These are phyloP conservation scores for Ceryle rudis DNA, from an alignment of 2,797 vertebrate species.

Conservation along the genomic window DNA sequence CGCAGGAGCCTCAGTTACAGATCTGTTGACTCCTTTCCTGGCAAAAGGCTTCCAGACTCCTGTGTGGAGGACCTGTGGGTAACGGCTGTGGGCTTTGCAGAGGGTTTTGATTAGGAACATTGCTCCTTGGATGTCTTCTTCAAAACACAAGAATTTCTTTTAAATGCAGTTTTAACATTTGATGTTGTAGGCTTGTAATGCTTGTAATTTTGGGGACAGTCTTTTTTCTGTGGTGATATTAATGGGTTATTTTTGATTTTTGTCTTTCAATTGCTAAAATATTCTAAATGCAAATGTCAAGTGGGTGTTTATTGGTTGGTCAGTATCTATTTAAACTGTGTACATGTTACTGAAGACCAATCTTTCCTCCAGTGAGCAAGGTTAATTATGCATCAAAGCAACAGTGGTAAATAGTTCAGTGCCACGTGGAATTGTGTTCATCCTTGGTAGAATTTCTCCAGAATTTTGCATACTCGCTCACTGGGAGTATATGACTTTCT, in stretches of 20 bases:
- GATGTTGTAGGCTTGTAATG: not conserved
- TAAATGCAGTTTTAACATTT: not conserved
- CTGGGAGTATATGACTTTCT: not conserved
- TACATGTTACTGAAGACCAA: not conserved
- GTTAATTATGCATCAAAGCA: not conserved
- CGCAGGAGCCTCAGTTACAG: not conserved
- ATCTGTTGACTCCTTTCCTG: not conserved
- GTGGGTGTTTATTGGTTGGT: not conserved
- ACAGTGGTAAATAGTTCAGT: not conserved
- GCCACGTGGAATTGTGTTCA: not conserved
- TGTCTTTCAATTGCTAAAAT: not conserved
- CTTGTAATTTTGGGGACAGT: not conserved
- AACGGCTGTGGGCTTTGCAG: not conserved
- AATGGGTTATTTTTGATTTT: not conserved
- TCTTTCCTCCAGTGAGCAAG: not conserved
- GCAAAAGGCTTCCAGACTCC: not conserved
- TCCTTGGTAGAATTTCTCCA: not conserved
- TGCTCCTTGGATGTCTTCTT: not conserved
- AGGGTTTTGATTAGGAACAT: not conserved
- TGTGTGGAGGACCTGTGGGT: accelerated
- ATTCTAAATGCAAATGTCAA: not conserved
- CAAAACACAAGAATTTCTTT: not conserved
- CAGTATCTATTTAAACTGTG: not conserved
- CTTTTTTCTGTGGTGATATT: not conserved
- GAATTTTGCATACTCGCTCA: not conserved